These are phyloP conservation scores for Aleiodes testaceus DNA, from an alignment of 2,888 invertebrate genomes.

Conservation along the genomic window DNA sequence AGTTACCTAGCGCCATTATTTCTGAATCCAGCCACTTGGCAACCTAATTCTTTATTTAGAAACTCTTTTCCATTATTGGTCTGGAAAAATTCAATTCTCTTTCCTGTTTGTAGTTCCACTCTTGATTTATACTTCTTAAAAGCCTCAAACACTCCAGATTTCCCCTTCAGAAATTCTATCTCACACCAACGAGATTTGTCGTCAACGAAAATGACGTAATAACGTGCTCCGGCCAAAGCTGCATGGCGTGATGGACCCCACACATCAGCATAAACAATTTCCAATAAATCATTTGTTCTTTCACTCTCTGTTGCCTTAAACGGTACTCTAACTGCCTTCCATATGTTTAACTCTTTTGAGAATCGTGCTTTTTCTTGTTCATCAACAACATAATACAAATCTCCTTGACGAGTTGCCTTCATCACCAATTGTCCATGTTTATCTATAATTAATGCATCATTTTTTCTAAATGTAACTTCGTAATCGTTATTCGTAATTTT, in stretches of 20 bases:
- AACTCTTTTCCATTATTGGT: constrained; percentile 5
- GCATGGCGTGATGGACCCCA: constrained; percentile 32
- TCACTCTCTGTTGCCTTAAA: background rate
- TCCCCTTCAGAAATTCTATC: constrained; percentile 9
- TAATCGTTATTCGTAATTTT: constrained; percentile 38
- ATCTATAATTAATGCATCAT: constrained; percentile 16
- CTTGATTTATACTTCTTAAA: background rate
- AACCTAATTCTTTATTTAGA: background rate
- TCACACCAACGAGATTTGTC: constrained; percentile 7
- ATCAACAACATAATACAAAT: constrained; percentile 38
- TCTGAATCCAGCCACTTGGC: background rate
- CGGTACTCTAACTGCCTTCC: constrained; percentile 11
- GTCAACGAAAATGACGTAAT: constrained; percentile 13
- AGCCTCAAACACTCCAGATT: constrained; percentile 4
- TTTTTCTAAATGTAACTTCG: background rate
- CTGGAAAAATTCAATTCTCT: constrained; percentile 7
- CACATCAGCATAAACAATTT: constrained; percentile 53
- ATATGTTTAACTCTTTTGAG: background rate
- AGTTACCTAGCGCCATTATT: no score
- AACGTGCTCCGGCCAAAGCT: background rate
- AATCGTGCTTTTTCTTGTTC: background rate
- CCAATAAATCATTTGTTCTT: constrained; percentile 32
- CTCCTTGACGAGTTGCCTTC: constrained; percentile 27
- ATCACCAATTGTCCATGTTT: constrained; percentile 1
- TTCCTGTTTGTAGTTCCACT: background rate